These are phyloP conservation scores for Torymus auratus DNA, from an alignment of 2,888 invertebrate genomes.

Conservation along the genomic window DNA sequence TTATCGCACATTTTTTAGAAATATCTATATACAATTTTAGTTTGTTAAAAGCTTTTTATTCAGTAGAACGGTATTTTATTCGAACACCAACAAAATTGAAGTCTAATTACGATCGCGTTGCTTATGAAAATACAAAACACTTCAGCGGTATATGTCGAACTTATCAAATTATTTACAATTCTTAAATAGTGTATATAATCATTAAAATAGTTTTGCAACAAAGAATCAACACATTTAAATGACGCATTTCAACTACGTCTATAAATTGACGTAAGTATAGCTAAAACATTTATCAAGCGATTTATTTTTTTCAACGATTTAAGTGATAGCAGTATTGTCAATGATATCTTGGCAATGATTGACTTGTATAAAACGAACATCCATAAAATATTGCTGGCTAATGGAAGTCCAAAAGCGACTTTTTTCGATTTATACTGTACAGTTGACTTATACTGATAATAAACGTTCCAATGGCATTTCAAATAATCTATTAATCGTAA, in stretches of 20 bases:
- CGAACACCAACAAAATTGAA: slow-evolving; percentile 3
- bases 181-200: not conserved
- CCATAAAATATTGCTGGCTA: slow-evolving; percentile 15
- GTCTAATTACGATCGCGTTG: slow-evolving; percentile 1
- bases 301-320: slow-evolving; percentile 1
- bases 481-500: not conserved
- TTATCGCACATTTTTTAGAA: not conserved
- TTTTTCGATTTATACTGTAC: no score
- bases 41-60: slow-evolving; percentile 7
- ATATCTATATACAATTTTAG: slow-evolving; percentile 35
- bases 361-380: slow-evolving; percentile 22
- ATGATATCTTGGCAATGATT: slow-evolving; percentile 44
- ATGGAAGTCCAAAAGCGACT: not conserved
- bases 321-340: slow-evolving; percentile 38
- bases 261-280: not conserved
- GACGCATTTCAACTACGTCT: not conserved
- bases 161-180: slow-evolving; percentile 41
- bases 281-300: not conserved
- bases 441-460: not conserved
- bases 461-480: not conserved
- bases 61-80: not conserved
- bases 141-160: not conserved
- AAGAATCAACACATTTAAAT: not conserved
- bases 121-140: slow-evolving; percentile 42
- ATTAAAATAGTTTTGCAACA: not conserved